A percentile compares a stretch with the other conserved stretches of the same genome.
Conservation (phyloP, 2,888 invertebrate species). For the Proisotoma minuta region DNA sequence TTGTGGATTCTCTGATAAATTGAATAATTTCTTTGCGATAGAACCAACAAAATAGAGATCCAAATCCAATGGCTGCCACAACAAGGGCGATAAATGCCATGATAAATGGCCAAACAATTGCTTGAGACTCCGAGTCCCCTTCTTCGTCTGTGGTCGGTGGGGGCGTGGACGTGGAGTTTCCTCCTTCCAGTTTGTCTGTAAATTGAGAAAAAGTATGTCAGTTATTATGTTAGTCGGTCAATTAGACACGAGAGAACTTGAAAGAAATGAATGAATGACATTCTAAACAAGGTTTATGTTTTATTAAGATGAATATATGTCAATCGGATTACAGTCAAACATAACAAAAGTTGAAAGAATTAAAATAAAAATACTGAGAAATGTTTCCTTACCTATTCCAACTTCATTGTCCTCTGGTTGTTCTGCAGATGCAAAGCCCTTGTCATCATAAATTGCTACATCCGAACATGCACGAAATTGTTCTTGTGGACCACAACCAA, state of each 20-base stretch:
- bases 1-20: conserved; percentile 35
- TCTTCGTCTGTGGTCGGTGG: conserved; percentile 34
- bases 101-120: conserved; percentile 44
- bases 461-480: conserved; percentile 76
- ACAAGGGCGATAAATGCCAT: conserved; percentile 48
- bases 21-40: conserved; percentile 47
- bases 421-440: conserved; percentile 49
- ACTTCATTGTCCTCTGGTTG: conserved; percentile 48
- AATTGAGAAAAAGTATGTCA: conserved; percentile 16
- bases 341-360: no score
- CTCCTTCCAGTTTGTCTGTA: conserved; percentile 44
- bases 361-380: no score
- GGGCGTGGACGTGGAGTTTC: conserved; percentile 22
- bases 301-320: no score
- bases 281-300: no score
- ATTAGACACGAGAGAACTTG: no score
- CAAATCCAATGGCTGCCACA: conserved; percentile 47
- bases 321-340: no score
- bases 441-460: conserved; percentile 63
- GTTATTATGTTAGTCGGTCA: no score
- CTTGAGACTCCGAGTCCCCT: background rate
- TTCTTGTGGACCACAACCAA: conserved; percentile 49
- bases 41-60: conserved; percentile 48
- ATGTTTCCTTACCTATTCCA: conserved; percentile 44
- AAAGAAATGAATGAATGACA: no score